A percentile compares a stretch with the other conserved stretches of the same genome.
Evolutionary conservation across 1,140 invertebrate species (phyloP).

Genomic region (Maniola jurtina): DNA sequence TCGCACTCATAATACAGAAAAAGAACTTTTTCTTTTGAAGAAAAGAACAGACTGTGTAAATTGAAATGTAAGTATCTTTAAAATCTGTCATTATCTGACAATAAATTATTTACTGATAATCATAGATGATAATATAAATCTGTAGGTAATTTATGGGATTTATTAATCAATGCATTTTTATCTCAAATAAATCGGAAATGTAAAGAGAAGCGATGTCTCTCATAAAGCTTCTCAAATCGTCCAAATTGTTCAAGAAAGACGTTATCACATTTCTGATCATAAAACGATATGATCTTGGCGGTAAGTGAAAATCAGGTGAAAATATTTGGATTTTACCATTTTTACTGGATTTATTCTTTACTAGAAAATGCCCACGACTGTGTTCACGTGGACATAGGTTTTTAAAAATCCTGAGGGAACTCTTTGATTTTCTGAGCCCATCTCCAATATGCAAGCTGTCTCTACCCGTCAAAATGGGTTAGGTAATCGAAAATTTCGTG

Average conservation of each 20-base stretch:
- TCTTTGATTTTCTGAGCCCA: no score
- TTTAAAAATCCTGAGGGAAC: no score
- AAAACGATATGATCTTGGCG: conserved; percentile 57
- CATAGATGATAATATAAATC: background rate
- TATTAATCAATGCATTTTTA: background rate
- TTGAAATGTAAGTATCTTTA: no score
- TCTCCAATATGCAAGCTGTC: no score
- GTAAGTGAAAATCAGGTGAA: conserved; percentile 53
- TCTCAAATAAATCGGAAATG: background rate
- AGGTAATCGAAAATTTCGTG: no score
- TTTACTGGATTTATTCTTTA: background rate
- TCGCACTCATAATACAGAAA: no score
- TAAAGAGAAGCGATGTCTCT: conserved; percentile 49
- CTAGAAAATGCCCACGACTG: no score
- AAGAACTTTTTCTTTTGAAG: no score
- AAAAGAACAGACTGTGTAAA: no score
- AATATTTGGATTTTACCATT: conserved; percentile 1
- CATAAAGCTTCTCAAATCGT: conserved; percentile 52
- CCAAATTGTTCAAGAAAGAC: conserved; percentile 61
- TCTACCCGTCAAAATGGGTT: no score
- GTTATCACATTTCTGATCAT: conserved; percentile 63
- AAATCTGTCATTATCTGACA: background rate
- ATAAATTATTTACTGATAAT: no score
- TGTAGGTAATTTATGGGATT: background rate
- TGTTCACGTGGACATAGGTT: no score